Base-by-base conservation (phyloP, 2,888 invertebrate species). In the Hoplodrina blanda region DNA sequence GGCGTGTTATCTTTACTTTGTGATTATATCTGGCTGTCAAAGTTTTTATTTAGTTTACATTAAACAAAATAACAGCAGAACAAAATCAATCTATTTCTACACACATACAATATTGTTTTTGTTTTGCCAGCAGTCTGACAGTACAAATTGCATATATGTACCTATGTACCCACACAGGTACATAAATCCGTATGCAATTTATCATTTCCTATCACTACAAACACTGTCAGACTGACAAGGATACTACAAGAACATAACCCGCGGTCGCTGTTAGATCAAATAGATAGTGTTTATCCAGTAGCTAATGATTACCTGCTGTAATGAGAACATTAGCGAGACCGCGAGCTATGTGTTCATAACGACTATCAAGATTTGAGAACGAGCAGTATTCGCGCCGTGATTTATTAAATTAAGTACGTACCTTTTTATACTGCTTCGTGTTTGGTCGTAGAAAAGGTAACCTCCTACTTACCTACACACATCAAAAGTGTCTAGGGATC, bases 251-350 rank as follows among this genome's bases (percentile, higher is more conserved):
- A 30, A 41, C 5, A 60, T 10, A 59, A 61, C 49, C 44, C 8
- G 17, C 25, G 25, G 52, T n/a, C 19, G 15, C 49, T 55, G 33
- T 20, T 49, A 76, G 70, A 78, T 69, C 55, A 62, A 80, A 64
- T 71, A 70, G 63, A 82, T 68, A 67, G 44, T 53, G 62, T 73
- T 61, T 63, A 73, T 70, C 59, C 64, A 64, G 82, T 68, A 69
- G 82, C 68, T 63, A 73, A 78, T 73, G 62, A 82, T 65, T 57
- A 73, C 63, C 25, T 44, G 25, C 52, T 52, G 72, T 78, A 81
- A 82, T 79, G 78, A 78, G 73, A 60, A 65, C 61, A 67, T 82
- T 66, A 81, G 57, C 17, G 20, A 73, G 65, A 66, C 71, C 62
- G 19, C 62, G 49, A 76, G 60, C 49, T 72, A 53, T 61, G 46